Conservation (phyloP, 2,113 vertebrate species). For the Vidua chalybeata region DNA sequence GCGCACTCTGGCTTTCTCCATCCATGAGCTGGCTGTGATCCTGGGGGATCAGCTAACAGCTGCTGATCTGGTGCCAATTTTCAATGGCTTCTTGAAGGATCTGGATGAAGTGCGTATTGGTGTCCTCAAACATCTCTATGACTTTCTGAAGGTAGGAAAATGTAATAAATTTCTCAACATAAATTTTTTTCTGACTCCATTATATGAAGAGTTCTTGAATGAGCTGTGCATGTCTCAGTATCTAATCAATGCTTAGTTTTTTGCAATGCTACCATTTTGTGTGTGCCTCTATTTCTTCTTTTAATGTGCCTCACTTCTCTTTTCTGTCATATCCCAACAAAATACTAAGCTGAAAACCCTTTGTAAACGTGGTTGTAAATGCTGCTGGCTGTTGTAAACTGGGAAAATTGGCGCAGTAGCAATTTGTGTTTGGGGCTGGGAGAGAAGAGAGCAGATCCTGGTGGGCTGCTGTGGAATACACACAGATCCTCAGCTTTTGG, state of each 20-base stretch:
- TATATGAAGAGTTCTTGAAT: not conserved
- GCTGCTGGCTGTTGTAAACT: not conserved
- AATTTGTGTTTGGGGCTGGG: not conserved
- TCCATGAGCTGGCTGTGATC: slow-evolving; percentile 77
- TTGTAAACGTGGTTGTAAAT: not conserved
- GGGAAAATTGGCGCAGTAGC: not conserved
- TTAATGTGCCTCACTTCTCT: not conserved
- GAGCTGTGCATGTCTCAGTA: not conserved
- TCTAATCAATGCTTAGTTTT: not conserved
- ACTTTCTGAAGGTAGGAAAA: slow-evolving; percentile 78
- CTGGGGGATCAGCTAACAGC: slow-evolving; percentile 76
- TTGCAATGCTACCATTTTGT: not conserved
- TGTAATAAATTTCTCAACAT: not conserved
- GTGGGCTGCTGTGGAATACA: not conserved
- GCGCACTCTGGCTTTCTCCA: slow-evolving; percentile 73
- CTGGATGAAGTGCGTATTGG: slow-evolving; percentile 79
- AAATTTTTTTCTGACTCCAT: fast-evolving
- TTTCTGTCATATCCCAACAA: not conserved
- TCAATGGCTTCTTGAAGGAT: slow-evolving; percentile 80
- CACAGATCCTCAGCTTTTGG: not conserved
- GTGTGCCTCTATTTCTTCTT: not conserved
- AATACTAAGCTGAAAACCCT: not conserved
- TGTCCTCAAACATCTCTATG: slow-evolving; percentile 79
- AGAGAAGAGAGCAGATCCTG: not conserved
- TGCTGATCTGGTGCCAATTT: slow-evolving; percentile 78